These are phyloP conservation scores for Drosophila yakuba DNA, from an alignment of 1,140 invertebrate species.

Conservation along the genomic window DNA sequence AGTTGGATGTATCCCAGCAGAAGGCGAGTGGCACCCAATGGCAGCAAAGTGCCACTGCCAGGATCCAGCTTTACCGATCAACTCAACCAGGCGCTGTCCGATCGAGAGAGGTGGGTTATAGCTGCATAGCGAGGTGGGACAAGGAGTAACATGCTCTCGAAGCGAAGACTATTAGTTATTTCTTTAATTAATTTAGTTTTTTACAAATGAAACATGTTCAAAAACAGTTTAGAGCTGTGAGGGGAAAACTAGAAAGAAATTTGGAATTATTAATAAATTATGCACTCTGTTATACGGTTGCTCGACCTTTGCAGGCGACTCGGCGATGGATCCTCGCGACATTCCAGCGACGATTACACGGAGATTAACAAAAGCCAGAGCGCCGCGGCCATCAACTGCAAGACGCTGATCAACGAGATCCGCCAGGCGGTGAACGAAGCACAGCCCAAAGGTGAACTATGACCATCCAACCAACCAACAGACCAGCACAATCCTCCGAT, in stretches of 20 bases:
- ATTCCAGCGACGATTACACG: slow-evolving; percentile 87
- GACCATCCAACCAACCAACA: slow-evolving; percentile 22
- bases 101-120: slow-evolving; percentile 88
- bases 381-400: slow-evolving; percentile 86
- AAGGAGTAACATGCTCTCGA: background rate
- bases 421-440: slow-evolving; percentile 93
- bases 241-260: no score
- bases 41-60: slow-evolving; percentile 85
- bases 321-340: slow-evolving; percentile 86
- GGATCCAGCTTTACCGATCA: slow-evolving; percentile 91
- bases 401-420: slow-evolving; percentile 92
- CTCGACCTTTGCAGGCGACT: slow-evolving; percentile 73
- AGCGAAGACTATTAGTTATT: no score
- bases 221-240: no score
- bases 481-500: slow-evolving; percentile 35
- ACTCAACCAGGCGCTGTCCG: slow-evolving; percentile 92
- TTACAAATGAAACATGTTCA: no score
- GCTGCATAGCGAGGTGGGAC: background rate
- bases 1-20: slow-evolving; percentile 84
- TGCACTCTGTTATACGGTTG: slow-evolving; percentile 45
- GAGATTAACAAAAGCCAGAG: slow-evolving; percentile 87
- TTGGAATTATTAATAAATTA: background rate
- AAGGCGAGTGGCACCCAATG: slow-evolving; percentile 81
- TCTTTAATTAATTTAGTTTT: no score
- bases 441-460: slow-evolving; percentile 90